phyloP scores from a whole-genome alignment of 2,888 invertebrate species.

The Cinara cedri region DNA sequence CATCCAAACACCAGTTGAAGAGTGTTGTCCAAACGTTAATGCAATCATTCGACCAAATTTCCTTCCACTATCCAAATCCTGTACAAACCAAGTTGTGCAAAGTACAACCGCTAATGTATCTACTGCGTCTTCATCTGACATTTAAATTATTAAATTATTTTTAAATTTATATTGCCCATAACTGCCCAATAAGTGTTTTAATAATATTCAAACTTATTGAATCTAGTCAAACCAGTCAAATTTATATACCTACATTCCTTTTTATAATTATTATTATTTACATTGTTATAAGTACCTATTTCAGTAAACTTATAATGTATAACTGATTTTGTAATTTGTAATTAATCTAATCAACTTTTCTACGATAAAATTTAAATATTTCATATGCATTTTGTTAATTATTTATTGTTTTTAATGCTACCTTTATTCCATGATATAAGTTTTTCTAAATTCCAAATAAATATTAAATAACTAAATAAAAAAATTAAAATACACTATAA shows the following conservation, averaged over 20 bases:
- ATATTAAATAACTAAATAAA: no score
- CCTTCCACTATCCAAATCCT: constrained; percentile 38
- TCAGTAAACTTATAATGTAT: constrained; percentile 4
- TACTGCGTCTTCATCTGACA: neutral
- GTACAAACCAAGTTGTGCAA: constrained; percentile 8
- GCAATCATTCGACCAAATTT: constrained; percentile 39
- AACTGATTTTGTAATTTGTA: neutral
- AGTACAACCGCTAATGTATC: neutral
- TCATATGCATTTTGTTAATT: neutral
- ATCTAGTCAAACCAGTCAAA: constrained; percentile 30
- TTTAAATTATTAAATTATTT: neutral
- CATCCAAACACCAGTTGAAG: constrained; percentile 72
- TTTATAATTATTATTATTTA: constrained; percentile 12
- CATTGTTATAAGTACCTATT: neutral
- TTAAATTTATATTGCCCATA: neutral
- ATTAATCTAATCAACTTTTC: neutral
- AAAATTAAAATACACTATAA: no score
- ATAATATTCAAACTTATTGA: neutral
- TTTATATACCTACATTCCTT: neutral
- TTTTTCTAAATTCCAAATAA: no score
- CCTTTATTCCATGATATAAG: no score
- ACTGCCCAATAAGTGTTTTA: neutral
- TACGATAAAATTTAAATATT: neutral
- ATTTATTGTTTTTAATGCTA: neutral
- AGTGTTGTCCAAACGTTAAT: constrained; percentile 2